Conservation (phyloP, 2,113 vertebrate genomes). For the Chaetorhynchus papuensis region DNA sequence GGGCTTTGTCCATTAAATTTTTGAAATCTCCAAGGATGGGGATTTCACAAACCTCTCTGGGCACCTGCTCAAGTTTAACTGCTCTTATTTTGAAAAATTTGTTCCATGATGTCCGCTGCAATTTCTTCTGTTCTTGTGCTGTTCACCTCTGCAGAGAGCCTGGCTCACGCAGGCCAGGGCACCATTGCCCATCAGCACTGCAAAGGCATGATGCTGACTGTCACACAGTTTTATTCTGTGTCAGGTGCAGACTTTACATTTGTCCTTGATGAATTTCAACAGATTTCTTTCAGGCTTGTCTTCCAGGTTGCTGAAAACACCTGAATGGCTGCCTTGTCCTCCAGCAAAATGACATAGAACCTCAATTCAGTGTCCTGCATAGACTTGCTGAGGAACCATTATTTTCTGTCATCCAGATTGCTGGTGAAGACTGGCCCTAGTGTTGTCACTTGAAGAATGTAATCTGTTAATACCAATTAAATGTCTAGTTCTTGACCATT, state of each 20-base stretch:
- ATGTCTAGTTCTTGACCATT: background rate
- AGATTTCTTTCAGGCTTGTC: background rate
- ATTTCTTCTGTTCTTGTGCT: background rate
- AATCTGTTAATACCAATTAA: background rate
- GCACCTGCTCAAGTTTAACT: background rate
- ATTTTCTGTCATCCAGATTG: background rate
- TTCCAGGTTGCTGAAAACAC: background rate
- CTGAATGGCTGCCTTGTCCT: background rate
- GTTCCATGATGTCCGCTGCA: background rate
- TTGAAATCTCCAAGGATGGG: background rate
- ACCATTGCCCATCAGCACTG: background rate
- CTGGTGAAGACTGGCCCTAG: background rate
- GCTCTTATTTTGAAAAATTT: background rate
- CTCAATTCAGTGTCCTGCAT: background rate
- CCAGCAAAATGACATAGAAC: background rate
- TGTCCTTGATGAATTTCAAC: background rate
- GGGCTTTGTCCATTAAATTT: background rate
- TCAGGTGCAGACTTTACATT: background rate
- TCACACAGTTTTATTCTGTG: background rate
- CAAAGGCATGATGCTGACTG: background rate
- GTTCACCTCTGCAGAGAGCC: background rate
- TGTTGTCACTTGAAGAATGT: background rate
- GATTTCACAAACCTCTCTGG: background rate
- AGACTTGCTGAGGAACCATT: background rate
- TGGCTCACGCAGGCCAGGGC: rapidly evolving